phyloP scores from a whole-genome alignment of 2,113 vertebrate genomes.

The Jaculus jaculus region DNA sequence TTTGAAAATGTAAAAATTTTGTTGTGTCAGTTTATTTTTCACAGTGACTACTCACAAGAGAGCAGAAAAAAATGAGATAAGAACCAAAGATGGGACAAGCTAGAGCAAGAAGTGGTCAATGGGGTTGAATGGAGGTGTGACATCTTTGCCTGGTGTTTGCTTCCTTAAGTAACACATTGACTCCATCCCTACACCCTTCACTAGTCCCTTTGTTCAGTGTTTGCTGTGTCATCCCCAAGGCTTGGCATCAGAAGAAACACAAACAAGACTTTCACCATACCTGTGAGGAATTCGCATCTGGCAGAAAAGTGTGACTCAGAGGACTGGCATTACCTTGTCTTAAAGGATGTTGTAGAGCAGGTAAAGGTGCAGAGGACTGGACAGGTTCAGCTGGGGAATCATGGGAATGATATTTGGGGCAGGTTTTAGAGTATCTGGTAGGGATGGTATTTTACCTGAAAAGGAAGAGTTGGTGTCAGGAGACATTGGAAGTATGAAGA shows the following conservation, averaged over 20 bases:
- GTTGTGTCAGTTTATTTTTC: background rate
- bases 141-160: background rate
- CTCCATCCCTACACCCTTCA: background rate
- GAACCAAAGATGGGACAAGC: background rate
- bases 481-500: background rate
- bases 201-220: background rate
- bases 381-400: background rate
- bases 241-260: background rate
- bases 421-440: background rate
- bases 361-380: background rate
- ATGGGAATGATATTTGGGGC: background rate
- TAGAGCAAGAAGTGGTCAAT: background rate
- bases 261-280: background rate
- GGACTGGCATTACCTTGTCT: background rate
- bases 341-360: background rate
- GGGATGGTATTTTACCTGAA: background rate
- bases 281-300: background rate
- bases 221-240: background rate
- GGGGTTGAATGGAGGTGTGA: background rate
- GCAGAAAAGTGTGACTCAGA: background rate
- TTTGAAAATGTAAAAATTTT: background rate
- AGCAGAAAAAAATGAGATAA: background rate
- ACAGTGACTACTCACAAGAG: background rate
- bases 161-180: background rate
- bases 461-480: background rate